phyloP scores from a whole-genome alignment of 35 echinoderm and acorn worm genomes.

The Patiria miniata region DNA sequence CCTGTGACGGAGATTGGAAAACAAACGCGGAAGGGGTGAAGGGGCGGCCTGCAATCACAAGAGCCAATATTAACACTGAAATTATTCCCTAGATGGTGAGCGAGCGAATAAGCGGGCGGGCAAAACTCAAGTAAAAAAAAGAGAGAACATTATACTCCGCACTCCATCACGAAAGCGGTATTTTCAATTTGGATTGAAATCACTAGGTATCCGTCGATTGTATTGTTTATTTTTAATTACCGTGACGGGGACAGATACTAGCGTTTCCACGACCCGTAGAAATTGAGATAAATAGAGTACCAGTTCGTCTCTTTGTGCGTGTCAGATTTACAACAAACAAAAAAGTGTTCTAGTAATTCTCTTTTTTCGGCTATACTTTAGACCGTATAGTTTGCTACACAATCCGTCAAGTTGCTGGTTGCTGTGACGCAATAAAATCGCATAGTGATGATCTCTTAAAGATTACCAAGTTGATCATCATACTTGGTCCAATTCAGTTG shows the following conservation, averaged over 20 bases:
- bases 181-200: slow-evolving; percentile 14
- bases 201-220: slow-evolving; percentile 15
- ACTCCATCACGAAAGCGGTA: not conserved
- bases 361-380: too few relatives aligned
- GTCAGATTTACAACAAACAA: too few relatives aligned
- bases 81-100: not conserved
- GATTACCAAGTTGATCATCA: too few relatives aligned
- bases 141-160: not conserved
- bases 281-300: slow-evolving; percentile 24
- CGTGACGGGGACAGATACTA: not conserved
- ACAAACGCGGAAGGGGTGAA: not conserved
- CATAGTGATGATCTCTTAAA: too few relatives aligned
- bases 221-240: slow-evolving; percentile 30
- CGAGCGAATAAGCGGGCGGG: not conserved
- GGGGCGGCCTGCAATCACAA: not conserved
- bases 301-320: not conserved
- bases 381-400: too few relatives aligned
- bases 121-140: not conserved
- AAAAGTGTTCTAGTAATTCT: too few relatives aligned
- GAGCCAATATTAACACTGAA: slow-evolving; percentile 9
- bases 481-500: too few relatives aligned
- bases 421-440: too few relatives aligned
- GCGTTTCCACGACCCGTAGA: slow-evolving; percentile 1
- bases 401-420: too few relatives aligned
- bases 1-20: not conserved